Conservation (phyloP, 2,888 invertebrate species). For the Protodeltote pygarga region DNA sequence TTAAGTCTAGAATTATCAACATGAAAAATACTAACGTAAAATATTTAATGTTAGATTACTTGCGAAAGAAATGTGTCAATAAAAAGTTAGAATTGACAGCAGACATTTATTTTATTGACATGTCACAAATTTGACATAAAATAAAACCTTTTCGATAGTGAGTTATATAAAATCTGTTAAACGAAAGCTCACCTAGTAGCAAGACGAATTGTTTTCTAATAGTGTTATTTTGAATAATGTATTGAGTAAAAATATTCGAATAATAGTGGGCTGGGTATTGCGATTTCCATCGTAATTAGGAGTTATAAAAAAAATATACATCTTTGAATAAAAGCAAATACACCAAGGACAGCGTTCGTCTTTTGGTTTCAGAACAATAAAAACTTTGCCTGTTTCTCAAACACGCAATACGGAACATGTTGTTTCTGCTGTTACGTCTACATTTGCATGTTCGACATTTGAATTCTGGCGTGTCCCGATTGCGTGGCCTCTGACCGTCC, state of each 20-base stretch:
- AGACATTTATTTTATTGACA: slow-evolving; percentile 5
- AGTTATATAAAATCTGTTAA: too few species aligned
- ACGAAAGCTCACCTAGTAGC: too few species aligned
- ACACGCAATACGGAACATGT: slow-evolving; percentile 42
- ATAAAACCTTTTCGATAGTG: too few species aligned
- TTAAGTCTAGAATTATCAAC: too few species aligned
- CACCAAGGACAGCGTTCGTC: slow-evolving; percentile 36
- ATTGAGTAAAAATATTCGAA: too few species aligned
- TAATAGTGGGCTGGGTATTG: too few species aligned
- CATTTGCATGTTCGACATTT: slow-evolving; percentile 46
- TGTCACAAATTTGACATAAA: too few species aligned
- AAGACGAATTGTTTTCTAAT: too few species aligned
- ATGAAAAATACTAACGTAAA: too few species aligned
- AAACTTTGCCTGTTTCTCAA: slow-evolving; percentile 43
- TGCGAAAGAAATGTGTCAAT: too few species aligned
- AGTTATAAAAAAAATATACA: slow-evolving; percentile 22
- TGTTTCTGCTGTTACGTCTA: slow-evolving; percentile 34
- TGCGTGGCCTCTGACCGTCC: slow-evolving; percentile 46
- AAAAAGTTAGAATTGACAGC: neutral
- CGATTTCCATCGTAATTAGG: slow-evolving; percentile 24
- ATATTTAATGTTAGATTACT: too few species aligned
- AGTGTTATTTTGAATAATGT: too few species aligned
- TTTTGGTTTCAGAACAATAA: slow-evolving; percentile 42
- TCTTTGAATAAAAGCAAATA: slow-evolving; percentile 24
- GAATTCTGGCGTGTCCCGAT: slow-evolving; percentile 48